Base-by-base conservation (phyloP, 2,888 invertebrate genomes). In the Thecocarcelia acutangulata region DNA sequence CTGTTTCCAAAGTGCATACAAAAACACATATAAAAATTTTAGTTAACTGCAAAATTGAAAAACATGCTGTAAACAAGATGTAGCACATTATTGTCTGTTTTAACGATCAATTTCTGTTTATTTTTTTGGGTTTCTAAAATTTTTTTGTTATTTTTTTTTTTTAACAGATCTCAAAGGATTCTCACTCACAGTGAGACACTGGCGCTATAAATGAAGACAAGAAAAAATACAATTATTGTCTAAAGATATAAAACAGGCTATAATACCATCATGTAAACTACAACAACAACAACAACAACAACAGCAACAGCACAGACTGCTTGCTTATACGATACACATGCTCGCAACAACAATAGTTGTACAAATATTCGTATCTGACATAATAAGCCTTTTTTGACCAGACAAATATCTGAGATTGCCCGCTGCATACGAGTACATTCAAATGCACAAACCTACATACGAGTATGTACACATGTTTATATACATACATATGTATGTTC, bases 1-100 rank as follows among this genome's bases (percentile, higher is more conserved):
- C 56, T 33, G 8, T n/a, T n/a, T n/a, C n/a, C 33, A 24, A 61
- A 19, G 21, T 42, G 12, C 58, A 13, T 52, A 24, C 44, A 37
- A 56, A 9, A 58, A 46, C 12, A 19, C 42, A 33, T 9, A 33
- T 33, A 69, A 82, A 59, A 70, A 70, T 78, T 80, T 77, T 61
- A 59, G 76, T 81, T 76, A 28, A 66, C 74, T 82, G 78, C 64
- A 84, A 83, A 83, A 82, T 78, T 74, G 69, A 64, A 78, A 83
- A 86, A 88, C 88, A 89, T 87, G 85, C 86, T 88, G 88, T 88
- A 88, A 88, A 88, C 88, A 88, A 87, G 85, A 84, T 85, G 83
- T 84, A 82, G 83, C 83, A 82, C 78, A 76, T 80, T 84, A 83
- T 82, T 84, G 83, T 83, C 75, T 76, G 54, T 70, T 82, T 82